phyloP scores from a whole-genome alignment of 2,888 invertebrate species.

The Argyresthia goedartella region DNA sequence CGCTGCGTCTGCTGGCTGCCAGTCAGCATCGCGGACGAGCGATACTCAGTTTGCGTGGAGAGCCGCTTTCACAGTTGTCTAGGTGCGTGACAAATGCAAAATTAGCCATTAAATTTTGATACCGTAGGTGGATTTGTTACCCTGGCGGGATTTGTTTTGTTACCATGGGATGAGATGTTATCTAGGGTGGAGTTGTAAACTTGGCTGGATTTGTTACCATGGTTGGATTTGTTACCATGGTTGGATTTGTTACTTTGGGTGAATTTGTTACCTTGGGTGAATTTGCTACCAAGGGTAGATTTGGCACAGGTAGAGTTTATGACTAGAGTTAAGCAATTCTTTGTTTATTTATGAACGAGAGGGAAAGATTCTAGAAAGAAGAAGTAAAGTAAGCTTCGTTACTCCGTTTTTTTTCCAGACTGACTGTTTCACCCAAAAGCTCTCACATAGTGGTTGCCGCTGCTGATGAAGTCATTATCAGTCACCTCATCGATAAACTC shows the following conservation, averaged over 20 bases:
- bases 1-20: slow-evolving; percentile 30
- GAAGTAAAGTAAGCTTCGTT: no score
- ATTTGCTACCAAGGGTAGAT: no score
- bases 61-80: not conserved
- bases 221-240: not conserved
- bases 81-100: not conserved
- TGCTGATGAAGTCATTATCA: not conserved
- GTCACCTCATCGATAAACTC: not conserved
- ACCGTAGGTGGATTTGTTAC: not conserved
- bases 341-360: no score
- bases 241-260: not conserved
- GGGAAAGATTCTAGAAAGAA: no score
- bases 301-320: no score
- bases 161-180: not conserved
- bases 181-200: not conserved
- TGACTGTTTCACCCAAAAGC: not conserved
- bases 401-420: not conserved
- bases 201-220: not conserved
- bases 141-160: not conserved
- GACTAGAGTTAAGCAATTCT: no score
- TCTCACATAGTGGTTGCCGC: not conserved
- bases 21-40: slow-evolving; percentile 39
- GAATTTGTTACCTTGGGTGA: not conserved
- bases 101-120: not conserved
- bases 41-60: slow-evolving; percentile 19